Evolutionary conservation across 2,888 invertebrate genomes (phyloP).

Genomic region (Lasiommata megera): DNA sequence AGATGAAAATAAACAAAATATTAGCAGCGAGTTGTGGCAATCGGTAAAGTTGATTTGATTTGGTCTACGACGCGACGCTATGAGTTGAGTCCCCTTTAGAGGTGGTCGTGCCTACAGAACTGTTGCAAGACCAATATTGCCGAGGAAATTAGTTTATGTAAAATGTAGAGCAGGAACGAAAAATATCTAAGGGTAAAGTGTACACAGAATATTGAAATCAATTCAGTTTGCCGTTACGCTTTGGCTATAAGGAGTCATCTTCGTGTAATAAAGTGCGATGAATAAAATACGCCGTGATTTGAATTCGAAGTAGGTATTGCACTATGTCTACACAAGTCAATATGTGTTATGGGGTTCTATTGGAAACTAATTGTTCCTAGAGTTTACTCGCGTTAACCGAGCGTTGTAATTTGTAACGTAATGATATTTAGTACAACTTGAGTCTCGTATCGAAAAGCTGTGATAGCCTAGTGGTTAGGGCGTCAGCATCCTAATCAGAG

Average conservation of each 20-base stretch:
- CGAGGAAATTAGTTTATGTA: conserved; percentile 81
- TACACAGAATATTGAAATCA: conserved; percentile 53
- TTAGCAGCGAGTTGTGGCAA: conserved; percentile 67
- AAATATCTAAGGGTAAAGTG: conserved; percentile 68
- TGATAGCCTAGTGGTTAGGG: too few relatives aligned
- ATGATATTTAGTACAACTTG: too few relatives aligned
- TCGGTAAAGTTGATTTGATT: conserved; percentile 79
- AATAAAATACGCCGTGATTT: conserved; percentile 15
- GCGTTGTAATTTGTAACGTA: too few relatives aligned
- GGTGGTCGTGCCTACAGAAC: conserved; percentile 71
- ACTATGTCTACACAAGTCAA: too few relatives aligned
- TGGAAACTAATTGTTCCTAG: too few relatives aligned
- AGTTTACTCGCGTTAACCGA: too few relatives aligned
- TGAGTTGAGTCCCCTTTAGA: conserved; percentile 71
- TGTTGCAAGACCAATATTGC: conserved; percentile 80
- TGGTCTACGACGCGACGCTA: conserved; percentile 68
- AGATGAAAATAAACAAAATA: conserved; percentile 31
- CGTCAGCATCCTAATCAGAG: too few relatives aligned
- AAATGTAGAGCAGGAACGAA: conserved; percentile 78
- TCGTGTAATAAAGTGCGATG: conserved; percentile 28
- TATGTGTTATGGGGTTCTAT: too few relatives aligned
- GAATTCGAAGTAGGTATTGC: not conserved
- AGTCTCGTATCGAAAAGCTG: too few relatives aligned
- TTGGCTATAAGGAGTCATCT: conserved; percentile 33
- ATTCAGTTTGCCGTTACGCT: conserved; percentile 59